A percentile compares a stretch with the other conserved stretches of the same genome.
phyloP scores from a whole-genome alignment of 2,113 vertebrate species.

The Atlantisia rogersi region DNA sequence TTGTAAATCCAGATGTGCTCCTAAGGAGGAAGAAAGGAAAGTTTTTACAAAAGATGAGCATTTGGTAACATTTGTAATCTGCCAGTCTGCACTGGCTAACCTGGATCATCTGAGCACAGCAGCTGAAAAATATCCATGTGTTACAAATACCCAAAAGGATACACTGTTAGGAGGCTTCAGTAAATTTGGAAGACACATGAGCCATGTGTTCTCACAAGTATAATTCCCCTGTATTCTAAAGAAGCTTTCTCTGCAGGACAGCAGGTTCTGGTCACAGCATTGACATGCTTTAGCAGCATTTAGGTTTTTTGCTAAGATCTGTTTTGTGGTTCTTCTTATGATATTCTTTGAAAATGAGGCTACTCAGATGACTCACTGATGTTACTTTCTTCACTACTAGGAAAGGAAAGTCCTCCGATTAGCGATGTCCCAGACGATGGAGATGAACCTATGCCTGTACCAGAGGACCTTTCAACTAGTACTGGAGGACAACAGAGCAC shows the following conservation, averaged over 20 bases:
- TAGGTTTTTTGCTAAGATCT: not conserved
- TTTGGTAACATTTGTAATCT: not conserved
- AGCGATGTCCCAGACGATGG: conserved; percentile 88
- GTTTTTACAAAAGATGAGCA: not conserved
- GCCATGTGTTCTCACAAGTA: not conserved
- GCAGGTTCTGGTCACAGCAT: not conserved
- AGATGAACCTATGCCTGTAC: conserved; percentile 97
- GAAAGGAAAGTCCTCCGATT: conserved; percentile 87
- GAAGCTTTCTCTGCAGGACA: not conserved
- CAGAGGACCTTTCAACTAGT: conserved; percentile 94
- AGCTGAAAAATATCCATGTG: not conserved
- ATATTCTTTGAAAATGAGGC: not conserved
- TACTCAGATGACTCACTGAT: conserved; percentile 6
- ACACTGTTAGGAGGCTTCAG: not conserved
- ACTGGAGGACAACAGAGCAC: conserved; percentile 86
- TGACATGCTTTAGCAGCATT: not conserved
- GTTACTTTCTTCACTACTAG: conserved; percentile 70
- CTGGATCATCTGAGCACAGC: not conserved
- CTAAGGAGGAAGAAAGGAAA: not conserved
- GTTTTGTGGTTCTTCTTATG: not conserved
- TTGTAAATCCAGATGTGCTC: not conserved
- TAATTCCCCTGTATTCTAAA: not conserved
- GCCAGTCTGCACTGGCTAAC: not conserved
- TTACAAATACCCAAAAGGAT: not conserved
- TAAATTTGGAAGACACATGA: not conserved